Evolutionary conservation across 2,113 vertebrate genomes (phyloP).

Genomic region (Camelus dromedarius): DNA sequence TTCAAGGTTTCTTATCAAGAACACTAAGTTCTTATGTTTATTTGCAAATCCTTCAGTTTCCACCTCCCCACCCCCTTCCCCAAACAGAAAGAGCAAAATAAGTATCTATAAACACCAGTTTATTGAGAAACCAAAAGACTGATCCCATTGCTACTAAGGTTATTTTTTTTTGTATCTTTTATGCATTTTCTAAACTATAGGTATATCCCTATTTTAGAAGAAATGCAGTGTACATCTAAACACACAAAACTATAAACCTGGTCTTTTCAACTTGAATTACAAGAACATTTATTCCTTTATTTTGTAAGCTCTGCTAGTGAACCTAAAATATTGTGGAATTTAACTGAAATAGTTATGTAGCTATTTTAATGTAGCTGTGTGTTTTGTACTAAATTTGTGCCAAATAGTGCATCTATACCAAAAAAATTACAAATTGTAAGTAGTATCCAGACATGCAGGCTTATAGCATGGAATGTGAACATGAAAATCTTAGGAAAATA

Average conservation of each 20-base stretch:
- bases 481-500: slow-evolving; percentile 44
- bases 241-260: not conserved
- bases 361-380: not conserved
- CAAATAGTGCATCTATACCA: not conserved
- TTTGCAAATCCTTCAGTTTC: not conserved
- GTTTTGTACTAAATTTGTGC: not conserved
- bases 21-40: not conserved
- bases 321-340: slow-evolving; percentile 41
- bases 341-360: not conserved
- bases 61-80: accelerated
- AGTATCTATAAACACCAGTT: not conserved
- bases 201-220: not conserved
- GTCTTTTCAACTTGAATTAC: slow-evolving; percentile 30
- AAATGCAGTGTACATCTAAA: not conserved
- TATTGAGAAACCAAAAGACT: not conserved
- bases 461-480: not conserved
- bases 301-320: not conserved
- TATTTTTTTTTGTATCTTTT: not conserved
- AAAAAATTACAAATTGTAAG: not conserved
- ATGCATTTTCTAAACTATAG: not conserved
- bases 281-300: slow-evolving; percentile 37
- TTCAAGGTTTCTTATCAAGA: not conserved
- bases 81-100: not conserved
- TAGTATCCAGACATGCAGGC: not conserved
- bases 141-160: not conserved